Conservation (phyloP, 2,797 vertebrate genomes). For the Cryptoprocta ferox region DNA sequence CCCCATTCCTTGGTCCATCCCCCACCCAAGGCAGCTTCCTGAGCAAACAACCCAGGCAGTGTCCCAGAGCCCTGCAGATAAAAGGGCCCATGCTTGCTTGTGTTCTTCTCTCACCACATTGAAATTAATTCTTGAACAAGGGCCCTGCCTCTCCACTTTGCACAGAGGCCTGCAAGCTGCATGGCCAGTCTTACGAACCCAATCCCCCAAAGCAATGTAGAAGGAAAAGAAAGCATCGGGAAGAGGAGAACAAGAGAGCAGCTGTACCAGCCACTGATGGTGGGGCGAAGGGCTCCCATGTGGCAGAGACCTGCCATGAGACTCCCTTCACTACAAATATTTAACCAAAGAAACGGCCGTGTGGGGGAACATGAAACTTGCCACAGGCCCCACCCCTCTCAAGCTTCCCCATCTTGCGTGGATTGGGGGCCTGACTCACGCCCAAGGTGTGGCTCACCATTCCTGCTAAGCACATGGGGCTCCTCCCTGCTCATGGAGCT, state of each 20-base stretch:
- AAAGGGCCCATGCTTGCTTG: background rate
- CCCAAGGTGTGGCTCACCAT: background rate
- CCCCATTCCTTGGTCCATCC: too few species aligned
- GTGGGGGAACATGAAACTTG: background rate
- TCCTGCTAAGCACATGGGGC: background rate
- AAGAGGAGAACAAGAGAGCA: background rate
- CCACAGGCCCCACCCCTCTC: background rate
- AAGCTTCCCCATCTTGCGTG: background rate
- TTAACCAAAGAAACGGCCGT: background rate
- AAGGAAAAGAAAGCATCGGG: background rate
- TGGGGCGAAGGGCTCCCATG: background rate
- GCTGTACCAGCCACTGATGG: background rate
- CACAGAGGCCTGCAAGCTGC: background rate
- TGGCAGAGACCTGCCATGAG: background rate
- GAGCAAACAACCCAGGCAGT: too few species aligned
- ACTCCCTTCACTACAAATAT: background rate
- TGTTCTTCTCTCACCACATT: background rate
- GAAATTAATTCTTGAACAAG: background rate
- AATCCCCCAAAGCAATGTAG: background rate
- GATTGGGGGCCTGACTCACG: constrained; percentile 61
- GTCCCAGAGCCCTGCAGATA: too few species aligned
- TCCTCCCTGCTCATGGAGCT: background rate
- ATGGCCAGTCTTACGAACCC: background rate
- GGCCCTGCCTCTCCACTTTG: background rate
- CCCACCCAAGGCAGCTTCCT: too few species aligned